Conservation (phyloP, 1,140 invertebrate species). For the Amphibalanus amphitrite region DNA sequence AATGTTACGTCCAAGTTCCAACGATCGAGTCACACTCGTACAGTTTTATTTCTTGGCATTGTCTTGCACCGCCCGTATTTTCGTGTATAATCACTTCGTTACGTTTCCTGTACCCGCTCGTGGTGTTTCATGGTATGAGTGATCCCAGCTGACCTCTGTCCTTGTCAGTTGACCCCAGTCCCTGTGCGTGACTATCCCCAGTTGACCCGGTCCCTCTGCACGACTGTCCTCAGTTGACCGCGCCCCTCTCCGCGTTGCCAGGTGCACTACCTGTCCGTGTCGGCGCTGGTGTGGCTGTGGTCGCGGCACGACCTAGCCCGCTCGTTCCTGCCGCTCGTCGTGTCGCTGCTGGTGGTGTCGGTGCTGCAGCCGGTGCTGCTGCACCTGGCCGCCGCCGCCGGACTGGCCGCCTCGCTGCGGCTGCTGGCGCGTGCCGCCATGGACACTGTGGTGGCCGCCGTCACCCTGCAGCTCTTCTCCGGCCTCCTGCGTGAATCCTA, state of each 20-base stretch:
- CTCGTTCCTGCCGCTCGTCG: slow-evolving; percentile 50
- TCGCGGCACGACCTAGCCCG: slow-evolving; percentile 61
- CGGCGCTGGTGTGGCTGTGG: slow-evolving; percentile 82
- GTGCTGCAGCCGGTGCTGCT: slow-evolving; percentile 16
- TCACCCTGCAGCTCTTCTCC: background rate
- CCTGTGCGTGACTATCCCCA: background rate
- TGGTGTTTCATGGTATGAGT: too few relatives aligned
- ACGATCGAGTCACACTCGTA: too few relatives aligned
- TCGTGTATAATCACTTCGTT: too few relatives aligned
- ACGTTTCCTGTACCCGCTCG: too few relatives aligned
- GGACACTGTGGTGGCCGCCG: background rate
- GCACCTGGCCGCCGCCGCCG: slow-evolving; percentile 8
- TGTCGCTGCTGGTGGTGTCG: slow-evolving; percentile 46
- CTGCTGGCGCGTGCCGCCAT: background rate
- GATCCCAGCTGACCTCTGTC: too few relatives aligned
- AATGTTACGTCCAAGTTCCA: too few relatives aligned
- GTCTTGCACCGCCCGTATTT: too few relatives aligned
- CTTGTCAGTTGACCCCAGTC: slow-evolving; percentile 4
- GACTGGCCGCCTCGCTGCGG: background rate
- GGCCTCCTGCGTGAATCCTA: background rate
- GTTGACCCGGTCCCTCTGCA: too few relatives aligned
- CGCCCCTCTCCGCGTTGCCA: slow-evolving; percentile 23
- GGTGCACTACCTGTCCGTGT: slow-evolving; percentile 69
- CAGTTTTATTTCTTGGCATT: too few relatives aligned
- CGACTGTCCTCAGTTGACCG: background rate